phyloP scores from a whole-genome alignment of 2,888 invertebrate genomes.

The Dasypogon diadema region DNA sequence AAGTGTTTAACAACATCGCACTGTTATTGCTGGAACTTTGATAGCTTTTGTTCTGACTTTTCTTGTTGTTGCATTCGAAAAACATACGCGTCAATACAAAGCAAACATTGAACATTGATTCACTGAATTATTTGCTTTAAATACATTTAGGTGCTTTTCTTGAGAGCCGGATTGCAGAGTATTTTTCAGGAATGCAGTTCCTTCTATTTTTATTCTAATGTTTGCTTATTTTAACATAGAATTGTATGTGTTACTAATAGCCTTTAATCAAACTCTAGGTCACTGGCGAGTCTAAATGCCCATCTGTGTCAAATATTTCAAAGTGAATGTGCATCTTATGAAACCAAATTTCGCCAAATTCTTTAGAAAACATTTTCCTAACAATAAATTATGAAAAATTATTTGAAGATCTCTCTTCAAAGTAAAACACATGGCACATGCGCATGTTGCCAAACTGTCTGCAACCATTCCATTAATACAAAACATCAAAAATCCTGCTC shows the following conservation, averaged over 20 bases:
- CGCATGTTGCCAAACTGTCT: background rate
- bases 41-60: background rate
- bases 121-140: background rate
- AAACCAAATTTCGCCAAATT: no score
- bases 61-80: background rate
- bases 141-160: background rate
- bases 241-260: no score
- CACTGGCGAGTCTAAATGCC: background rate
- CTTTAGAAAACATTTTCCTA: no score
- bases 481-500: background rate
- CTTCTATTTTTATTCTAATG: no score
- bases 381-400: no score
- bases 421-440: background rate
- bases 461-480: background rate
- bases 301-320: background rate
- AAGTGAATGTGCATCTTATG: background rate
- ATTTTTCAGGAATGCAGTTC: no score
- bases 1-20: background rate
- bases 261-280: no score
- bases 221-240: no score
- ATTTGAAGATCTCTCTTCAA: no score
- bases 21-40: constrained; percentile 3
- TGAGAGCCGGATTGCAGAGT: background rate
- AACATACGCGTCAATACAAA: background rate
- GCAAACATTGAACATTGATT: background rate